Base-by-base conservation (phyloP, 2,888 invertebrate species). In the Andrena flavipes region DNA sequence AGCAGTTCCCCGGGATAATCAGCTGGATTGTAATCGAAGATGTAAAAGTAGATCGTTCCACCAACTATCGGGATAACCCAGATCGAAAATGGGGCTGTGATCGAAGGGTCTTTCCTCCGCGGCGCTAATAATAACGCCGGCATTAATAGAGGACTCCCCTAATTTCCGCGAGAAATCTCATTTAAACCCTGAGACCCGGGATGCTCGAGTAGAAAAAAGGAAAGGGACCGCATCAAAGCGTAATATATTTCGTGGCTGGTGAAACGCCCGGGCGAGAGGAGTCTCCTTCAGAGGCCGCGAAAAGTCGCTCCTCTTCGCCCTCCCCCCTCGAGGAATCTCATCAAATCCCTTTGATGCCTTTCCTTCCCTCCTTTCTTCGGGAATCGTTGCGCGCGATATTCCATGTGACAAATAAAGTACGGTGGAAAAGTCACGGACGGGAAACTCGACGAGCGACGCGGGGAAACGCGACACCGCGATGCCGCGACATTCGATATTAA, bases 401-500 rank as follows among this genome's bases (percentile, higher is more conserved):
- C 67, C 42, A 30, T 33, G 20, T 23, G 33, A 62, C 42, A 71
- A 30, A 70, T 67, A 76, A 76, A 71, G 48, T 49, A 4, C 16
- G 54, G 10, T 8, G 7, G 23, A 60, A 72, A 64, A 64, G 33
- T 23, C 23, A n/a, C n/a, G 13, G 35, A 13, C 7, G 23, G 48
- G 42, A 48, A 65, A 26, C 48, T 42, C 16, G 26, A n/a, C 60
- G 20, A 26, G 30, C 30, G 33, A 30, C 2, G 60, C 33, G 48
- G 10, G 30, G 81, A 68, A 62, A 67, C 62, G 35, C 74, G 71
- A 84, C 71, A 82, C 59, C 70, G 51, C 49, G 70, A 51, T 42
- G 33, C 48, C 16, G n/a, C 51, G 83, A 78, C 83, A 78, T 69
- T 78, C 68, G 71, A 78, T 82, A 82, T 75, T 82, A 84, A 82